Base-by-base conservation (phyloP, 2,113 vertebrate species). In the Xenus cinereus region DNA sequence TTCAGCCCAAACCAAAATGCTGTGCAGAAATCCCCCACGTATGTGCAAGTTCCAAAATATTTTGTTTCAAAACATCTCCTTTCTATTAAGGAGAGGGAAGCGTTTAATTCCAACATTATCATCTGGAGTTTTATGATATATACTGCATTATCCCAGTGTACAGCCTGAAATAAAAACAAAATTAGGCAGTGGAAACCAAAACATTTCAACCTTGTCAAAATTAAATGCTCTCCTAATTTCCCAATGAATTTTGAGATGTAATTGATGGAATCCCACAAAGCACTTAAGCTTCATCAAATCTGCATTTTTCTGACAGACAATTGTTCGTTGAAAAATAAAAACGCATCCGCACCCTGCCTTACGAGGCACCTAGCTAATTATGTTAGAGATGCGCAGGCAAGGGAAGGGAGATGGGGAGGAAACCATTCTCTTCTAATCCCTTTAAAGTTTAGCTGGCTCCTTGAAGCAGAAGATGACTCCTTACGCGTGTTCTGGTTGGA, bases 221-320 rank as follows among this genome's bases (percentile, higher is more conserved):
- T 86, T 93, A 95, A 95, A 97, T 33, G 84, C 84, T 94, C 64
- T 90, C 62, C 77, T 95, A 76, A 95, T 95, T 96, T 97, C 95
- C 95, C 92, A 66, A 79, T 84, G 86, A 96, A 85, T 91, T 95
- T 93, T 73, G 86, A 91, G 90, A 88, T 86, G 71, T 74, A 95
- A 92, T 86, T 95, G 95, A 93, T 91, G 86, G 87, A 57, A 87
- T 93, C 91, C 77, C 84, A 82, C 89, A 92, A 96, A 92, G 94
- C 92, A 93, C 95, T 95, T 92, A 89, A 82, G 92, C 93, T 95
- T 91, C 94, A 92, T 96, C 95, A 93, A 83, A 95, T 92, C 89
- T 92, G 86, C 84, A 57, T 96, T 91, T 94, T 82, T 62, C 84
- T 84, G 92, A 83, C 92, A 95, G 96, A 69, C 69, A 89, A 51